A percentile compares a stretch with the other conserved stretches of the same genome.
Conservation (phyloP, 1,140 invertebrate species). For the Dendrolimus kikuchii region DNA sequence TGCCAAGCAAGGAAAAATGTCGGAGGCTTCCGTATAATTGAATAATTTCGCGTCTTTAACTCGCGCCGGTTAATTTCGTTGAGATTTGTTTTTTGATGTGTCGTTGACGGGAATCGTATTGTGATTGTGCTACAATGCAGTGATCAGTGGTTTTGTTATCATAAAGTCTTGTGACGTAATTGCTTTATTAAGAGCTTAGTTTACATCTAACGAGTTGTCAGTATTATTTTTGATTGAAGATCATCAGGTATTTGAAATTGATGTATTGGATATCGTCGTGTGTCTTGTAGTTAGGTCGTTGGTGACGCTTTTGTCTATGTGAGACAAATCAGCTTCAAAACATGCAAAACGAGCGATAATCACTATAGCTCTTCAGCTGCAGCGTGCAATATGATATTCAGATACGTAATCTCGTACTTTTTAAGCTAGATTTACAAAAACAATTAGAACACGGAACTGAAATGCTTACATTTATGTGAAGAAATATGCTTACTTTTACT, state of each 20-base stretch:
- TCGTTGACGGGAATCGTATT: conserved; percentile 15
- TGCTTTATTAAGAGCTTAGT: conserved; percentile 42
- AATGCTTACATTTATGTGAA: too few species aligned
- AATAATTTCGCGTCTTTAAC: conserved; percentile 61
- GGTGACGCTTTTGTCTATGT: conserved; percentile 48
- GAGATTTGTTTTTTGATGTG: conserved; percentile 29
- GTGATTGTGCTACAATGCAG: conserved; percentile 12
- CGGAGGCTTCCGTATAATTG: conserved; percentile 20
- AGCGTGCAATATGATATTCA: too few species aligned
- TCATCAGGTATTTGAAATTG: conserved; percentile 35
- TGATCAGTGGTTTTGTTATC: conserved; percentile 11
- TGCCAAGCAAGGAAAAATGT: conserved; percentile 41
- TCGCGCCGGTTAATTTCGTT: conserved; percentile 48
- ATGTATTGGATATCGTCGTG: conserved; percentile 62
- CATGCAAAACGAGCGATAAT: conserved; percentile 5
- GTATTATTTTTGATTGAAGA: conserved; percentile 35
- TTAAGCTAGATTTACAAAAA: too few species aligned
- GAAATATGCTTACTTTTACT: too few species aligned
- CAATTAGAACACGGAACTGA: too few species aligned
- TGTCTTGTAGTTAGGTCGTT: conserved; percentile 61
- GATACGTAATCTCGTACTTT: too few species aligned
- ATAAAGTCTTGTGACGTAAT: conserved; percentile 9
- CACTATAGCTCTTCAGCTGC: too few species aligned
- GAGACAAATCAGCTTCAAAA: conserved; percentile 35
- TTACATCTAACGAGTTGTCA: conserved; percentile 42